phyloP scores from a whole-genome alignment of 2,888 invertebrate species.

The Callyntrura sp. region DNA sequence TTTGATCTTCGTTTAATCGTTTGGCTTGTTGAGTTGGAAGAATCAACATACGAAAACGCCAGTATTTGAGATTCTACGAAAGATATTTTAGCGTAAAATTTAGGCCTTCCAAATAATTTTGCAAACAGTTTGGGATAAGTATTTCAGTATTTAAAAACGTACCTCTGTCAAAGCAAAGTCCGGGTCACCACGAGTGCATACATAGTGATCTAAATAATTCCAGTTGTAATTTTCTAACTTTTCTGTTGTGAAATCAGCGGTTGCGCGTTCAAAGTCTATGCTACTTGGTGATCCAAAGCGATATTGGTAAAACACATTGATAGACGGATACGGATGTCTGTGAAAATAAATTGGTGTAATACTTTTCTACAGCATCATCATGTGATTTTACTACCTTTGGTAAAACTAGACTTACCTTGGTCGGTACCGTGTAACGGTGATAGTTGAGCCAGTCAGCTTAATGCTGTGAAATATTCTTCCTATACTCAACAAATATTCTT shows the following conservation, averaged over 20 bases:
- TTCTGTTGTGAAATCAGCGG: conserved; percentile 97
- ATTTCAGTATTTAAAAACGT: conserved; percentile 68
- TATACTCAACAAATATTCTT: conserved; percentile 95
- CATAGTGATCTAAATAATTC: conserved; percentile 99
- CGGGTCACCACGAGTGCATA: conserved; percentile 96
- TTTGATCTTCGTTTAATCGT: conserved; percentile 89
- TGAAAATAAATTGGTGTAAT: conserved; percentile 55
- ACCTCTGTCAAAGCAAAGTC: conserved; percentile 96
- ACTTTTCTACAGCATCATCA: too few relatives aligned
- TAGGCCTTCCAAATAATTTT: background rate
- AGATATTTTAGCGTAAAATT: conserved; percentile 80
- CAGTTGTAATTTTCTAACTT: conserved; percentile 98
- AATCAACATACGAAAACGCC: conserved; percentile 96
- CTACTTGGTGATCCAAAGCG: conserved; percentile 97
- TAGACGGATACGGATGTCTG: conserved; percentile 97
- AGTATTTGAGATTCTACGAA: conserved; percentile 92
- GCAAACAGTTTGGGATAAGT: background rate
- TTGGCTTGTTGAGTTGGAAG: conserved; percentile 93
- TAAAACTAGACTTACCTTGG: conserved; percentile 92
- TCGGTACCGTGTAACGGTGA: conserved; percentile 96
- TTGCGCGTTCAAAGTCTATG: conserved; percentile 96
- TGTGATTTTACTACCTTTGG: too few relatives aligned
- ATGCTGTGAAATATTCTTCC: conserved; percentile 98
- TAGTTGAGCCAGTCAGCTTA: conserved; percentile 93
- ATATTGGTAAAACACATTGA: conserved; percentile 96